Conservation (phyloP, 2,888 invertebrate genomes). For the Andrena bicolor region DNA sequence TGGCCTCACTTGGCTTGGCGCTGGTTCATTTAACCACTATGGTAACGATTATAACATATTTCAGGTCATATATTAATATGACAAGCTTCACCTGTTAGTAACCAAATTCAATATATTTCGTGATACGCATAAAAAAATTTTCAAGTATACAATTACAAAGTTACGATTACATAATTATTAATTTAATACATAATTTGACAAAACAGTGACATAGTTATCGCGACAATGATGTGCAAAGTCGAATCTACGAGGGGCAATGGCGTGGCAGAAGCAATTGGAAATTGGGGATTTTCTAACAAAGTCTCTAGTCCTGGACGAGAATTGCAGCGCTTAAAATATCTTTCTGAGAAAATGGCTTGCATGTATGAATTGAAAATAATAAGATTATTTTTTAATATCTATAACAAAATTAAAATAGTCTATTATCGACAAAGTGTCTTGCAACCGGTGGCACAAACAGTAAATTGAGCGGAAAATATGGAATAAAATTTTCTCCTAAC, state of each 20-base stretch:
- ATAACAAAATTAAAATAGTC: background rate
- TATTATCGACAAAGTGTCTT: background rate
- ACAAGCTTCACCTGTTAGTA: constrained; percentile 1
- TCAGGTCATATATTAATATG: background rate
- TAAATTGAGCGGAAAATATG: no score
- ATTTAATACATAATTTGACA: background rate
- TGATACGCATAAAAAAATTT: background rate
- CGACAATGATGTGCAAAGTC: constrained; percentile 67
- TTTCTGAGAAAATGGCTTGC: constrained; percentile 78
- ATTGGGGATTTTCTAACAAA: constrained; percentile 81
- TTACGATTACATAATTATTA: constrained; percentile 3
- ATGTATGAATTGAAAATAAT: constrained; percentile 70
- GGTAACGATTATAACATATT: background rate
- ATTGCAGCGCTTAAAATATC: constrained; percentile 75
- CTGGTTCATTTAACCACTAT: background rate
- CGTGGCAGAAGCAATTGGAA: constrained; percentile 79
- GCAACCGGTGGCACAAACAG: no score
- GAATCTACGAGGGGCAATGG: constrained; percentile 77
- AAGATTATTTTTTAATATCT: background rate
- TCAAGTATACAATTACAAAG: background rate
- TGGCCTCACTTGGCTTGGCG: no score
- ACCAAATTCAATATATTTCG: background rate
- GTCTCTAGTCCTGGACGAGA: constrained; percentile 77
- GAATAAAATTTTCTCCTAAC: no score
- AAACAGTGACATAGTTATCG: background rate